phyloP scores from a whole-genome alignment of 2,113 vertebrate genomes.

The Coregonus clupeaformis region DNA sequence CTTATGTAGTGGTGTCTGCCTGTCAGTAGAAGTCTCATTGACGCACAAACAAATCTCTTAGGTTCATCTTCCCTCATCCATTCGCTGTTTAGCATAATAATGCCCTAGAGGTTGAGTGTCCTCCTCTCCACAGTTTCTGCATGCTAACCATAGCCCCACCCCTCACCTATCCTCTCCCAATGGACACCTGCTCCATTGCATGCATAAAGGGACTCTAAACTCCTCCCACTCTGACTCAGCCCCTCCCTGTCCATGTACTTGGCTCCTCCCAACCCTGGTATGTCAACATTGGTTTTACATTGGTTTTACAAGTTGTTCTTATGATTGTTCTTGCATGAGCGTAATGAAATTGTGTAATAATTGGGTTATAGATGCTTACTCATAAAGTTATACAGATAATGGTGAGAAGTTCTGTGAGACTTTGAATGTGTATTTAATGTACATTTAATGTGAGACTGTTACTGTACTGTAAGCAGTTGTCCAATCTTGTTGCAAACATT shows the following conservation, averaged over 20 bases:
- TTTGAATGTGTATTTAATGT: background rate
- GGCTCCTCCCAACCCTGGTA: conserved; percentile 76
- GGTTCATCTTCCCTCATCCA: background rate
- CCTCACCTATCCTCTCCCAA: conserved; percentile 53
- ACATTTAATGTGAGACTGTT: background rate
- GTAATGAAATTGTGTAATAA: background rate
- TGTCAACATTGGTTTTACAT: conserved; percentile 68
- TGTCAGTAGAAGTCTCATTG: background rate
- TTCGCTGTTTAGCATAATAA: conserved; percentile 10
- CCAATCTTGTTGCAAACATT: background rate
- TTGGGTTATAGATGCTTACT: background rate
- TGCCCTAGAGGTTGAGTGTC: conserved; percentile 14
- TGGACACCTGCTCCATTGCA: conserved; percentile 85
- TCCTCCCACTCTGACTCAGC: conserved; percentile 69
- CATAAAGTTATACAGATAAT: background rate
- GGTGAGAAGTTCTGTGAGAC: conserved; percentile 1
- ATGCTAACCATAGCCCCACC: conserved; percentile 76
- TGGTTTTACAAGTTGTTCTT: conserved; percentile 21
- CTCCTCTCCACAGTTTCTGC: conserved; percentile 78
- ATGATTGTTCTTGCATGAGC: background rate
- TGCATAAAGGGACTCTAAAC: conserved; percentile 69
- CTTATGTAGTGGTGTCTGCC: background rate
- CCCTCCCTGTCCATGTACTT: conserved; percentile 56
- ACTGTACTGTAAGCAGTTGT: background rate
- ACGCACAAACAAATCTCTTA: background rate